These are phyloP conservation scores for Caerostris extrusa DNA, from an alignment of 1,140 invertebrate genomes.

Conservation along the genomic window DNA sequence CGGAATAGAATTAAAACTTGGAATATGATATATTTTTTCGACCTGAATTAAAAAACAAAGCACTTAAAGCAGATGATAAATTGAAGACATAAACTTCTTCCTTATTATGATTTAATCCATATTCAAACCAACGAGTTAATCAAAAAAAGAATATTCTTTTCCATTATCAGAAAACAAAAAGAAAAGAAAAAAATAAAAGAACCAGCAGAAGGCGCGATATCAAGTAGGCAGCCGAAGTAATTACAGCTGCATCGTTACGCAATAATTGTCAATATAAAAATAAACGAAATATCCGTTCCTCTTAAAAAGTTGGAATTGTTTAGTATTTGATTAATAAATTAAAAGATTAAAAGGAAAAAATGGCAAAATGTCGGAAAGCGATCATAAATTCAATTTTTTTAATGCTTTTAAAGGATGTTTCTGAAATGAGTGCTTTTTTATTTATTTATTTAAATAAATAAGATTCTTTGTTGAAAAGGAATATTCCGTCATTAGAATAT, in stretches of 20 bases:
- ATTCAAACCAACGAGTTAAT: neutral
- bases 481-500: neutral
- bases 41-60: neutral
- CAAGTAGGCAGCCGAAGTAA: neutral
- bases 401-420: neutral
- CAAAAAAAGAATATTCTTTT: neutral
- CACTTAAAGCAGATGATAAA: neutral
- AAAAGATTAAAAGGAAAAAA: neutral
- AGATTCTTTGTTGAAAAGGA: neutral
- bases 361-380: neutral
- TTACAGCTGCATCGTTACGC: neutral
- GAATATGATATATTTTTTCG: neutral
- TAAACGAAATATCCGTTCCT: neutral
- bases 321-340: slow-evolving; percentile 26
- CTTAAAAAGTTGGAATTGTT: neutral
- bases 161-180: neutral
- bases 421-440: neutral
- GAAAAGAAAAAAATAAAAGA: neutral
- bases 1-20: neutral
- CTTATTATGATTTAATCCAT: slow-evolving; percentile 20
- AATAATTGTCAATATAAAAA: neutral
- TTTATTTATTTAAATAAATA: neutral
- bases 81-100: neutral
- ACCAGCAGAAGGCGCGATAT: neutral
- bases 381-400: neutral